These are phyloP conservation scores for Osmerus eperlanus DNA, from an alignment of 2,113 vertebrate genomes.

Conservation along the genomic window DNA sequence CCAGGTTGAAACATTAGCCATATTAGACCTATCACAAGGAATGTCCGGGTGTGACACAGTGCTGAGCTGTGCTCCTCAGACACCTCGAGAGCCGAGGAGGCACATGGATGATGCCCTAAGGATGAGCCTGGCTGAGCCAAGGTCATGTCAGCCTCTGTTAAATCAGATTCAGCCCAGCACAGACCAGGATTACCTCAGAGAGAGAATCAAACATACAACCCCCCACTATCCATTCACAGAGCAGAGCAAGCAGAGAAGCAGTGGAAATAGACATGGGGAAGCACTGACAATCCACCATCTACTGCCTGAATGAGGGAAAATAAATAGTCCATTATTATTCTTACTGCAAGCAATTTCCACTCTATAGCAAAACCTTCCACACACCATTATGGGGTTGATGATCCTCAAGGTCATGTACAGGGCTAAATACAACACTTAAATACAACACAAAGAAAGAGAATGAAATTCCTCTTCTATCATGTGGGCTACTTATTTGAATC, in stretches of 20 bases:
- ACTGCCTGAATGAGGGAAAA: slow-evolving; percentile 49
- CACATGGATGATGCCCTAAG: neutral
- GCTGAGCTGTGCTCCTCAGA: neutral
- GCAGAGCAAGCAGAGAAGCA: neutral
- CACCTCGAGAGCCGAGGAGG: neutral
- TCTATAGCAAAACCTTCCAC: slow-evolving; percentile 31
- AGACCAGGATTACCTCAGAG: slow-evolving; percentile 35
- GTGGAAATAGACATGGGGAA: slow-evolving; percentile 2
- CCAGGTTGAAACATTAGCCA: neutral
- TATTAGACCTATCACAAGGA: neutral
- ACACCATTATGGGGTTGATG: slow-evolving; percentile 33
- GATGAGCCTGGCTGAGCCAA: slow-evolving; percentile 19
- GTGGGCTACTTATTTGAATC: too few species aligned
- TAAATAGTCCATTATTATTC: slow-evolving; percentile 52
- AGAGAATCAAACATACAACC: slow-evolving; percentile 38
- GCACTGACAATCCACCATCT: slow-evolving; percentile 43
- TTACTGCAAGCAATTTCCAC: slow-evolving; percentile 38
- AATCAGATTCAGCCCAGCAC: slow-evolving; percentile 20
- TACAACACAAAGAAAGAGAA: slow-evolving; percentile 13
- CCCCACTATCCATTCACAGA: neutral
- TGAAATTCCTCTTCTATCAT: neutral
- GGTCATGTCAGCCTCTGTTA: slow-evolving; percentile 33
- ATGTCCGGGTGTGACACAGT: neutral
- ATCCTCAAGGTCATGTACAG: slow-evolving; percentile 39
- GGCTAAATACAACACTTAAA: slow-evolving; percentile 30